Evolutionary conservation across 2,888 invertebrate species (phyloP).

Genomic region (Diabrotica balteata): DNA sequence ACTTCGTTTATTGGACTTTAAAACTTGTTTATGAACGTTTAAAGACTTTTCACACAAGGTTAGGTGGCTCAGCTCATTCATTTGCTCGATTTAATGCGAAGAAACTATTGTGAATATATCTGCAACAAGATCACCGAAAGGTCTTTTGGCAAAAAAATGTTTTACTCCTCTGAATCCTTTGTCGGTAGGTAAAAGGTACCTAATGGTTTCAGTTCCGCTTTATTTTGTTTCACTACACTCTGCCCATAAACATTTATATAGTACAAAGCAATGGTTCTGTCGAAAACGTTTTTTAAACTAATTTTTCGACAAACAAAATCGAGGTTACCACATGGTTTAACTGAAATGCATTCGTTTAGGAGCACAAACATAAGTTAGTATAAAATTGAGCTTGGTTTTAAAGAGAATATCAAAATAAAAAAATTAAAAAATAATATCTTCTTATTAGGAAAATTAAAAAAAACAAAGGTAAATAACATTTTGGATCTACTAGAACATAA

Average conservation of each 20-base stretch:
- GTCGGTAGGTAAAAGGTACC: constrained; percentile 12
- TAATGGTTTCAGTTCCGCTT: constrained; percentile 15
- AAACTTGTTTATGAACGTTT: constrained; percentile 31
- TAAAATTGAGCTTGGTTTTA: too few relatives aligned
- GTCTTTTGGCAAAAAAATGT: constrained; percentile 18
- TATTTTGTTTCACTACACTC: constrained; percentile 2
- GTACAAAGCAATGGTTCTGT: too few relatives aligned
- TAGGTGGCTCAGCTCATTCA: constrained; percentile 17
- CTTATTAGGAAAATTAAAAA: too few relatives aligned
- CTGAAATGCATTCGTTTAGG: too few relatives aligned
- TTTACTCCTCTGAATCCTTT: constrained; percentile 13
- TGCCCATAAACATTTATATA: background rate
- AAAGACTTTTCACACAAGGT: constrained; percentile 28
- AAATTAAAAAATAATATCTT: too few relatives aligned
- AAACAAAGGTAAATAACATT: too few relatives aligned
- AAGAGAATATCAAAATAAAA: too few relatives aligned
- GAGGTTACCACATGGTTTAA: too few relatives aligned
- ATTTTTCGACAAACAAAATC: too few relatives aligned
- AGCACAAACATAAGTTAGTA: too few relatives aligned
- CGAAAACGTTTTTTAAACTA: too few relatives aligned
- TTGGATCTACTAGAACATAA: too few relatives aligned
- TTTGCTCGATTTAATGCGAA: constrained; percentile 26
- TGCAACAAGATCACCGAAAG: constrained; percentile 23
- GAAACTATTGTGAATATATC: constrained; percentile 25
- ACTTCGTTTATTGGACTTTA: constrained; percentile 44